Conservation (phyloP, 2,113 vertebrate species). For the Lathamus discolor region DNA sequence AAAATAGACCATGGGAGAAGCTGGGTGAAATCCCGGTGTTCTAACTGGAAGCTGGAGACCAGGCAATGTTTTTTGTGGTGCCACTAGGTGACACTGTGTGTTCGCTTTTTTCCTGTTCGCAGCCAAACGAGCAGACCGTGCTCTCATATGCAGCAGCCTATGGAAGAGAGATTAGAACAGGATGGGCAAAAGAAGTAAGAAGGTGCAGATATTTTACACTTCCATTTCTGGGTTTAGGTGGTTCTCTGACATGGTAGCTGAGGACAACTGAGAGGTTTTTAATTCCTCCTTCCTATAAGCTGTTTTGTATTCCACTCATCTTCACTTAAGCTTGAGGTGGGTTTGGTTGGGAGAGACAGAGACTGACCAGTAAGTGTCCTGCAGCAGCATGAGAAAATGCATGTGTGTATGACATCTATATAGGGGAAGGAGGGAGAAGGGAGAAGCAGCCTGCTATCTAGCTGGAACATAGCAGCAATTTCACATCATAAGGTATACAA, state of each 20-base stretch:
- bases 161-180: background rate
- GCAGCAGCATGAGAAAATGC: background rate
- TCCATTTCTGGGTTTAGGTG: background rate
- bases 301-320: background rate
- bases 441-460: background rate
- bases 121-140: too few species aligned
- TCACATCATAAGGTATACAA: background rate
- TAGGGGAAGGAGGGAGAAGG: background rate
- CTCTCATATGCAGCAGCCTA: fast-evolving
- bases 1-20: background rate
- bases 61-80: background rate
- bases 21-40: background rate
- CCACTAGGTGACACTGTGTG: slow-evolving; percentile 39
- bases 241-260: background rate
- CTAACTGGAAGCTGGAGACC: background rate
- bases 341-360: background rate
- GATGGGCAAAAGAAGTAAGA: background rate
- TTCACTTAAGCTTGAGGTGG: background rate
- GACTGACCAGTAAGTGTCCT: background rate
- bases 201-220: background rate
- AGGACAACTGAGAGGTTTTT: background rate
- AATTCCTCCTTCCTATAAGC: background rate
- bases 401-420: fast-evolving
- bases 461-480: background rate
- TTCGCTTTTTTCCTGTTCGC: background rate